Base-by-base conservation (phyloP, 1,140 invertebrate genomes). In the Pygmarrhopalites habei region DNA sequence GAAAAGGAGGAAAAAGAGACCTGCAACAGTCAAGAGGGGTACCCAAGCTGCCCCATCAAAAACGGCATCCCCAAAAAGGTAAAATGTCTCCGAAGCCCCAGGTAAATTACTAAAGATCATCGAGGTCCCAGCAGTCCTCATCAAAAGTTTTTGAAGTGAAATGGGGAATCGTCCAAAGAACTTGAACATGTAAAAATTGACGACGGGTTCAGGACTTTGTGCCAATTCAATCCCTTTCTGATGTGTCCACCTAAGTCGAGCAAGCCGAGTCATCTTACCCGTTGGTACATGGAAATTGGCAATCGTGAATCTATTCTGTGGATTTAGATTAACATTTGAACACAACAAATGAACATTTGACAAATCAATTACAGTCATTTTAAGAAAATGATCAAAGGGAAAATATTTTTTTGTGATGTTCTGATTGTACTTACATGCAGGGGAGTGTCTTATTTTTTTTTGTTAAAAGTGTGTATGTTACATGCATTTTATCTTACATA, bases 131-230 rank as follows among this genome's bases (percentile, higher is more conserved):
- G 35, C 35, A 44, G 43, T 51, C 23, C 21, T 12, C 62, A 64
- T 64, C 30, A 59, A 3, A 10, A 35, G 23, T 17, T 12, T 52
- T 25, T 64, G 62, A 4, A 70, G 7, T n/a, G 17, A 52, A 17
- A 21, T 26, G 2, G 68, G 68, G 39, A 70, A 70, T 32, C 53
- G 47, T 15, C 68, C 68, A 55, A 70, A 67, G 35, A 62, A 67
- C 14, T 64, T 62, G 19, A 70, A 62, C 53, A 65, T 35, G 32
- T 51, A 53, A 32, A 62, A 68, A 47, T 65, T 65, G 7, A 65
- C 10, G 5, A 61, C 44, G 0, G 63, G 55, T 28, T 57, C 55
- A 7, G 62, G 63, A 57, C 57, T 62, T 17, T 25, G 15, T 2
- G 30, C 29, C 12, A 66, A 52, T 21, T 28, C 47, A 19, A 32